Evolutionary conservation across 2,797 vertebrate genomes (phyloP).

Genomic region (Platalea minor): DNA sequence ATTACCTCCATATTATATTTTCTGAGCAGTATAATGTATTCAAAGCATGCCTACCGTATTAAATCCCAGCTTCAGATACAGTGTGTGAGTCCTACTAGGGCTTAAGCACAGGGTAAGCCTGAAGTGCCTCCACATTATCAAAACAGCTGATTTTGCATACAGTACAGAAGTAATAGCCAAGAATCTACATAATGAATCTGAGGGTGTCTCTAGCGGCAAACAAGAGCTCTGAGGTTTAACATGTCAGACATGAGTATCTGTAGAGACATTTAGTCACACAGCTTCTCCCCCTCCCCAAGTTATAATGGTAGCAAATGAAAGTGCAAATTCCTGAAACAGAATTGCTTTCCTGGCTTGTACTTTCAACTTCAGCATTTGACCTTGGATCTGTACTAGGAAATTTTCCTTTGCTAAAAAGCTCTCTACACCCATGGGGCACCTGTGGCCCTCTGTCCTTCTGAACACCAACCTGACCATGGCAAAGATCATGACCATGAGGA

Average conservation of each 20-base stretch:
- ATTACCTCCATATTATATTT: not conserved
- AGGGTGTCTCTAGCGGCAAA: not conserved
- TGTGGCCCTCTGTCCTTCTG: not conserved
- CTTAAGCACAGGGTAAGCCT: not conserved
- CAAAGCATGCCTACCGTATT: not conserved
- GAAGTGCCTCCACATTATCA: not conserved
- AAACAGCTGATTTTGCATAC: not conserved
- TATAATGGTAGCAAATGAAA: not conserved
- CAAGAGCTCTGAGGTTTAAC: not conserved
- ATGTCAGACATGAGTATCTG: not conserved
- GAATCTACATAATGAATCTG: not conserved
- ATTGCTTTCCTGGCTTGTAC: not conserved
- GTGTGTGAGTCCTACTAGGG: not conserved
- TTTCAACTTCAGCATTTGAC: not conserved
- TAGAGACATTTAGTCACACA: not conserved
- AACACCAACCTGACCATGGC: not conserved
- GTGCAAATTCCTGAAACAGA: not conserved
- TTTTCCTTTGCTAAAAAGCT: not conserved
- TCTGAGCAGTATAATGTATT: not conserved
- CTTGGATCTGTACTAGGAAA: not conserved
- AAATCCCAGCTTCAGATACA: not conserved
- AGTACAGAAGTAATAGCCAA: not conserved
- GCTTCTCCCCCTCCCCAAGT: not conserved
- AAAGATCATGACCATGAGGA: not conserved
- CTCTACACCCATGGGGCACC: not conserved